Base-by-base conservation (phyloP, 2,113 vertebrate species). In the Merops nubicus region DNA sequence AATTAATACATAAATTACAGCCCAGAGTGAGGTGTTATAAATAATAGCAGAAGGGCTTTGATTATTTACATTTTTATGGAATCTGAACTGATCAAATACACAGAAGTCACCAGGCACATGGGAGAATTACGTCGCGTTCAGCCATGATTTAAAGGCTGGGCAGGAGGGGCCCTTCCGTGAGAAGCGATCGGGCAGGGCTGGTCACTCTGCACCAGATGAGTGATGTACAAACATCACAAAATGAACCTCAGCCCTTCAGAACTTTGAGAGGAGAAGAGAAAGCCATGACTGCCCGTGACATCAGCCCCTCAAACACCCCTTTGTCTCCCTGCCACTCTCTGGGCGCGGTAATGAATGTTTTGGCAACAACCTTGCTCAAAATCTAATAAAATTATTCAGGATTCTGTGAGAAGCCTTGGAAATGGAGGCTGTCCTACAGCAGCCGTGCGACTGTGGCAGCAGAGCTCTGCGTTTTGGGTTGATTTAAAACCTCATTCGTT, bases 51-150 rank as follows among this genome's bases (percentile, higher is more conserved):
- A 97, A 97, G 96, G 94, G 96, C 95, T 98, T 97, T 31, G 96
- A 98, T 98, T 98, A 98, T 98, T 98, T 98, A 98, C 98, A 98
- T 98, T 98, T 98, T 98, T 98, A 98, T 98, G 98, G 97, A 97
- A 98, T 97, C 97, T 96, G 97, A 97, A 96, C 97, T 96, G 97
- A 98, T 97, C 97, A 97, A 98, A 97, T 86, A 95, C 94, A 93
- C 36, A 91, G 97, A 97, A 96, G 92, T 95, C 97, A 96, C 93
- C 80, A 96, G 97, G 96, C 97, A 96, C 97, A 96, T 72, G 96
- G 91, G 95, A 97, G 96, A 98, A 96, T 98, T 97, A 98, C 97
- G 97, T 93, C 43, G 67, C 94, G 96, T 96, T 97, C 96, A 97
- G 95, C 95, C 89, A 56, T 96, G 98, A 98, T 98, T 98, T 97